A percentile compares a stretch with the other conserved stretches of the same genome.
phyloP scores from a whole-genome alignment of 2,888 invertebrate genomes.

The Parnassius apollo region DNA sequence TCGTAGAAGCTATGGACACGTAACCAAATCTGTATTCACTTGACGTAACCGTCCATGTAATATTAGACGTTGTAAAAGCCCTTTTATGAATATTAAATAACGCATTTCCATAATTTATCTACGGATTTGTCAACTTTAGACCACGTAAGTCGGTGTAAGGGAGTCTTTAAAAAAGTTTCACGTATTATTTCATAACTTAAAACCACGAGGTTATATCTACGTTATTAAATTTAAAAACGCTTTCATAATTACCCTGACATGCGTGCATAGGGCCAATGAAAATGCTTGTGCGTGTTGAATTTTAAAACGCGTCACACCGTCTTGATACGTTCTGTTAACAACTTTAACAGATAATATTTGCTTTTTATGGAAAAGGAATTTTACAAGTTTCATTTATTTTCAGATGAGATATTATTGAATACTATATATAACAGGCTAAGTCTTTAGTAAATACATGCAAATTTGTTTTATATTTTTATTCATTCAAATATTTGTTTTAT shows the following conservation, averaged over 20 bases:
- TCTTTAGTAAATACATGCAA: too few relatives aligned
- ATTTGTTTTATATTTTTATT: too few relatives aligned
- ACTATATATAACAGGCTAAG: too few relatives aligned
- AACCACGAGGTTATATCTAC: conserved; percentile 5
- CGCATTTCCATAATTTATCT: conserved; percentile 20
- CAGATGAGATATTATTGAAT: too few relatives aligned
- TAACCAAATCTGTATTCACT: conserved; percentile 8
- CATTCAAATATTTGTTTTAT: too few relatives aligned
- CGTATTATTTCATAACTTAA: conserved; percentile 18
- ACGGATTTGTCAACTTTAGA: conserved; percentile 12
- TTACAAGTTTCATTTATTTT: too few relatives aligned
- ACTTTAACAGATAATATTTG: too few relatives aligned
- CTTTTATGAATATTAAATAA: conserved; percentile 22
- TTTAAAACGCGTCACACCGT: background rate
- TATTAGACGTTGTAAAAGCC: conserved; percentile 18
- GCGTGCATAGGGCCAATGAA: background rate
- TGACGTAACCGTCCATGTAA: conserved; percentile 5
- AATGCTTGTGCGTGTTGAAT: conserved; percentile 5
- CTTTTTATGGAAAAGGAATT: too few relatives aligned
- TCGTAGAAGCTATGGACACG: background rate
- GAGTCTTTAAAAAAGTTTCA: conserved; percentile 14
- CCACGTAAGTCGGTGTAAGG: conserved; percentile 4
- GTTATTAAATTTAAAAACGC: conserved; percentile 8
- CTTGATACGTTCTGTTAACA: too few relatives aligned
- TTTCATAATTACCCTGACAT: background rate